Percentiles rank a stretch among this genome's conserved stretches.
phyloP scores from a whole-genome alignment of 2,888 invertebrate genomes.

The Papilio demoleus region DNA sequence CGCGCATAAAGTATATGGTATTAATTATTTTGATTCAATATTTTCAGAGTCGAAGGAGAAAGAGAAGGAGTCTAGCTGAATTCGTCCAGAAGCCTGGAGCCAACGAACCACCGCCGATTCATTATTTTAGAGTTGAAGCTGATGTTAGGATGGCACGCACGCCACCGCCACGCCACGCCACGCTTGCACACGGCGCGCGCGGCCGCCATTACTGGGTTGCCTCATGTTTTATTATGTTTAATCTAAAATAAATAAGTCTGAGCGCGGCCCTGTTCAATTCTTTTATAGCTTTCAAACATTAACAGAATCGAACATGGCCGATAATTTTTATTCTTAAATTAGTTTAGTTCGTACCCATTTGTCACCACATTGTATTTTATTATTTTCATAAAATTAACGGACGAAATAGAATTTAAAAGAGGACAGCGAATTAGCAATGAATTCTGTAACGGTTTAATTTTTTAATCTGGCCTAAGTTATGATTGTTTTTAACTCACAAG shows the following conservation, averaged over 20 bases:
- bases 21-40: constrained; percentile 33
- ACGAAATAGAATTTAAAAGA: constrained; percentile 52
- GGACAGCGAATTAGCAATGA: constrained; percentile 76
- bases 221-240: constrained; percentile 66
- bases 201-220: constrained; percentile 66
- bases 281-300: constrained; percentile 30
- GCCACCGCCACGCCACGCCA: constrained; percentile 41
- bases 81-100: constrained; percentile 74
- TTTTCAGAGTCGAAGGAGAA: constrained; percentile 88
- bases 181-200: constrained; percentile 55
- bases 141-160: constrained; percentile 45
- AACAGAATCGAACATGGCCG: constrained; percentile 61
- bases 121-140: constrained; percentile 78
- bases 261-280: constrained; percentile 65
- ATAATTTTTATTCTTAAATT: constrained; percentile 58
- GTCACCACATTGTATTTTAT: constrained; percentile 62
- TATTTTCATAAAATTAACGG: constrained; percentile 50
- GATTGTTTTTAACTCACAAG: constrained; percentile 70
- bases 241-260: constrained; percentile 62
- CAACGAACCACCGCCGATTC: constrained; percentile 82
- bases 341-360: constrained; percentile 64
- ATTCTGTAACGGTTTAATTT: constrained; percentile 55
- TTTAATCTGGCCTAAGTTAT: constrained; percentile 79
- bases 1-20: too few species aligned
- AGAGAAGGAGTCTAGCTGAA: constrained; percentile 88